Percentiles rank a stretch among this genome's conserved stretches.
Evolutionary conservation across 2,797 vertebrate species (phyloP).

Genomic region (Chelon auratus): DNA sequence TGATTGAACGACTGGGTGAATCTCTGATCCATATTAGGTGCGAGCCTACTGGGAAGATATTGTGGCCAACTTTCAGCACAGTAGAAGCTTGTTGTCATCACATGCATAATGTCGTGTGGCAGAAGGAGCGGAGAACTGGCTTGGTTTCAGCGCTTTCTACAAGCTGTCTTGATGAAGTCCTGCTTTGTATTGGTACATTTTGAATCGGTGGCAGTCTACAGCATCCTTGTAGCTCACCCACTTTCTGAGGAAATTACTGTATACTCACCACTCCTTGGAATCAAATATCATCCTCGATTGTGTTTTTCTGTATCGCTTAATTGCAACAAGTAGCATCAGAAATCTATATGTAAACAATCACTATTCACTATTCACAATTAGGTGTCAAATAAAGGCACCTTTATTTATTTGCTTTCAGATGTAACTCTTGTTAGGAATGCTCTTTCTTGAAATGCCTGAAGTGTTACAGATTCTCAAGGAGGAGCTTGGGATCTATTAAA

Average conservation of each 20-base stretch:
- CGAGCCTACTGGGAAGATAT: slow-evolving; percentile 7
- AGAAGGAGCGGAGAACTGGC: slow-evolving; percentile 12
- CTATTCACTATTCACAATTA: neutral
- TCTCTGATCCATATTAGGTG: neutral
- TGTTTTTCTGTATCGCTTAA: slow-evolving; percentile 32
- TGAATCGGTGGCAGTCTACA: slow-evolving; percentile 41
- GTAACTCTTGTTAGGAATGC: neutral
- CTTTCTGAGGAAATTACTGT: slow-evolving; percentile 36
- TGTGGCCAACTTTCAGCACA: slow-evolving; percentile 35
- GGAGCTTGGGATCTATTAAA: neutral
- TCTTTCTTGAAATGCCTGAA: neutral
- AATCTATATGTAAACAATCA: slow-evolving; percentile 9
- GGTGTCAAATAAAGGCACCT: neutral
- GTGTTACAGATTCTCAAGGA: neutral
- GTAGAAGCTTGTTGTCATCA: slow-evolving; percentile 36
- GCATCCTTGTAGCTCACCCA: slow-evolving; percentile 27
- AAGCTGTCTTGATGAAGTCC: slow-evolving; percentile 48
- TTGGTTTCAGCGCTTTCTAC: slow-evolving; percentile 38
- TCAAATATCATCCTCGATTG: slow-evolving; percentile 14
- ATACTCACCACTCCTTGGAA: slow-evolving; percentile 6
- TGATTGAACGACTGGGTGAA: neutral
- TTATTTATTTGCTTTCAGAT: neutral
- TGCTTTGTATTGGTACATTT: slow-evolving; percentile 49
- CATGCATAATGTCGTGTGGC: slow-evolving; percentile 47
- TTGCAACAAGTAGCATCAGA: slow-evolving; percentile 20